Evolutionary conservation across 2,888 invertebrate genomes (phyloP).

Genomic region (Mythimna vitellina): DNA sequence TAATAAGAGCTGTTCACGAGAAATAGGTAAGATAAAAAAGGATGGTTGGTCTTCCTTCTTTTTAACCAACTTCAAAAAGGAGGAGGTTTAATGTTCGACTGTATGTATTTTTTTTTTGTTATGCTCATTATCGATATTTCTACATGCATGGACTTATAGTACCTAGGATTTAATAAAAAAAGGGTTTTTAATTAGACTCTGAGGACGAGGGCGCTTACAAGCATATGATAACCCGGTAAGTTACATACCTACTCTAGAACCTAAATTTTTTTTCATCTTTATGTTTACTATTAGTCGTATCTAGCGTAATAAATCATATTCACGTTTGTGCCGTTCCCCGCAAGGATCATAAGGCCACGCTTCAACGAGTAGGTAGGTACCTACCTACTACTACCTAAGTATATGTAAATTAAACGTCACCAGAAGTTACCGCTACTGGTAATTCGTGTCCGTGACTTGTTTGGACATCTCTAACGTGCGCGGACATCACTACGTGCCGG

Average conservation of each 20-base stretch:
- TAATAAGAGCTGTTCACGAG: too few relatives aligned
- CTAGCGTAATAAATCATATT: conserved; percentile 11
- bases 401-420: too few relatives aligned
- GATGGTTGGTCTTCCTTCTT: too few relatives aligned
- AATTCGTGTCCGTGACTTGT: not conserved
- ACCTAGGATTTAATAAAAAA: not conserved
- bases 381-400: not conserved
- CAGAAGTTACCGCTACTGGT: not conserved
- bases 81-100: too few relatives aligned
- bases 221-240: not conserved
- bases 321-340: conserved; percentile 12
- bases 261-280: not conserved
- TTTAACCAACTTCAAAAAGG: too few relatives aligned
- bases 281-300: conserved; percentile 6
- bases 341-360: conserved; percentile 1
- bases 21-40: too few relatives aligned
- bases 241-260: too few relatives aligned
- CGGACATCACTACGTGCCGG: too few relatives aligned
- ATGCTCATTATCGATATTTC: too few relatives aligned
- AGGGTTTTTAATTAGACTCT: not conserved
- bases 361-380: not conserved
- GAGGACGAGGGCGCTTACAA: not conserved
- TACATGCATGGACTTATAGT: too few relatives aligned
- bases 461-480: too few relatives aligned
- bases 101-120: too few relatives aligned